phyloP scores from a whole-genome alignment of 1,140 invertebrate genomes.

The Trachymyrmex septentrionalis region DNA sequence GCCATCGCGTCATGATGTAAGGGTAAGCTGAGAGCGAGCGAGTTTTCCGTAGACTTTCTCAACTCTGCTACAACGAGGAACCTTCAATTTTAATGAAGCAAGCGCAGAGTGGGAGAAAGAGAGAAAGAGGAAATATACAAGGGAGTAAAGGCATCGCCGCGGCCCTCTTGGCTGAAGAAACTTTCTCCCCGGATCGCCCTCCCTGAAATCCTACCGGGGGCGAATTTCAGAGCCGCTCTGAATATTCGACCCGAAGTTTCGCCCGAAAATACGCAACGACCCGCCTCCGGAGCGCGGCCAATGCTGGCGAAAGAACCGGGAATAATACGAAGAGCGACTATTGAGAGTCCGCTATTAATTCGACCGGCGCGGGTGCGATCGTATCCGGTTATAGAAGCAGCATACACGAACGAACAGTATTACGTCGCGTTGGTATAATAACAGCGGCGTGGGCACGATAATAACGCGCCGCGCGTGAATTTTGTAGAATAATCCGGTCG shows the following conservation, averaged over 20 bases:
- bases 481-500: constrained; percentile 59
- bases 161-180: constrained; percentile 59
- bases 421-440: constrained; percentile 56
- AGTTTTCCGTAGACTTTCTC: constrained; percentile 71
- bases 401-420: constrained; percentile 34
- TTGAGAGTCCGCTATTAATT: constrained; percentile 59
- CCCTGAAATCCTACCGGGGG: constrained; percentile 56
- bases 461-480: constrained; percentile 54
- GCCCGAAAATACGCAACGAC: constrained; percentile 36
- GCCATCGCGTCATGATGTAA: neutral
- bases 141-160: neutral
- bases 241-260: constrained; percentile 71
- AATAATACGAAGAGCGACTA: constrained; percentile 54
- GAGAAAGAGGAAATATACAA: constrained; percentile 10
- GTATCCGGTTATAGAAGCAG: constrained; percentile 20
- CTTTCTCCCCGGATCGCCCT: constrained; percentile 57
- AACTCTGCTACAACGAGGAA: constrained; percentile 69
- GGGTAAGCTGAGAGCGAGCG: neutral
- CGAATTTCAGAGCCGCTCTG: constrained; percentile 62
- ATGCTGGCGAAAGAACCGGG: neutral
- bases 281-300: neutral
- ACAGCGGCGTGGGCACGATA: constrained; percentile 41
- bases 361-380: constrained; percentile 38
- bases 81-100: constrained; percentile 77
- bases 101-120: constrained; percentile 14